Base-by-base conservation (phyloP, 1,140 invertebrate species). In the Harlomillsia oculata region DNA sequence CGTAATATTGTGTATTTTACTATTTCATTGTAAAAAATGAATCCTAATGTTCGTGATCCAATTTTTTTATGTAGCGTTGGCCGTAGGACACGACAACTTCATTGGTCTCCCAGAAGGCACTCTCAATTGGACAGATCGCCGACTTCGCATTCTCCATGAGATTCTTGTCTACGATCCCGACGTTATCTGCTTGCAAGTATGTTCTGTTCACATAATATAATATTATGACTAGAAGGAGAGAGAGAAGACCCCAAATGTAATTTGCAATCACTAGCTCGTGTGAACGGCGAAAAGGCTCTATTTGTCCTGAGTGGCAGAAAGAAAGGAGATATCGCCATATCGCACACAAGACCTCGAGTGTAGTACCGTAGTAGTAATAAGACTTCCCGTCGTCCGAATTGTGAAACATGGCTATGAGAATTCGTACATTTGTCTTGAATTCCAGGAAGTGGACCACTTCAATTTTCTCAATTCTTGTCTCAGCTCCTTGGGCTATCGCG, bases 361-460 rank as follows among this genome's bases (percentile, higher is more conserved):
- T n/a, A n/a, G n/a, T n/a, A n/a, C n/a, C n/a, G n/a, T n/a, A n/a
- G n/a, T n/a, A n/a, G n/a, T n/a, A n/a, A n/a, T n/a, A n/a, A n/a
- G n/a, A n/a, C n/a, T n/a, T n/a, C n/a, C n/a, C n/a, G n/a, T n/a
- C n/a, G n/a, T n/a, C n/a, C n/a, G n/a, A n/a, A n/a, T n/a, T n/a
- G n/a, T n/a, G n/a, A n/a, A n/a, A n/a, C n/a, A n/a, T n/a, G n/a
- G n/a, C n/a, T n/a, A n/a, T n/a, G n/a, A n/a, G n/a, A n/a, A n/a
- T n/a, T n/a, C n/a, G n/a, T n/a, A n/a, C n/a, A n/a, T 40, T 5
- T 49, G 21, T 36, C 41, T 37, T 50, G 32, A 44, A 32, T 67
- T 69, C 14, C 68, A 83, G 80, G 81, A 87, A 75, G 83, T 87
- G 1, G 85, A 88, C 69, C 82, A 85, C 66, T 88, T 82, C 66